Evolutionary conservation across 30 jellyfish, hydroid and myxozoan genomes (phyloP).

Genomic region (Chironex yamaguchii): DNA sequence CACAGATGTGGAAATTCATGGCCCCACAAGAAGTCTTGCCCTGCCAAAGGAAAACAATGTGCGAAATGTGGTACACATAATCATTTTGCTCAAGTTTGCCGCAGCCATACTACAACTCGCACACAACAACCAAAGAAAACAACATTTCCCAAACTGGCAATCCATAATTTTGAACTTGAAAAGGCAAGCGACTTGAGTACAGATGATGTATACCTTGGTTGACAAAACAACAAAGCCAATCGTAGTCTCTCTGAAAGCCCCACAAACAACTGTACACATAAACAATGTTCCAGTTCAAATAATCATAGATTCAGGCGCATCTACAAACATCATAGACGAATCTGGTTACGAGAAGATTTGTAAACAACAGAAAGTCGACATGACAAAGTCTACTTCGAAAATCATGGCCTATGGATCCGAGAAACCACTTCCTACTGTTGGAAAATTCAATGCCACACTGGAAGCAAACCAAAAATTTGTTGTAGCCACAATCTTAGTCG

Average conservation of each 20-base stretch:
- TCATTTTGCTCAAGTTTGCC: slow-evolving; percentile 46
- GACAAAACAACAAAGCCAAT: background rate
- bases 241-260: background rate
- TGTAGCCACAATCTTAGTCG: background rate
- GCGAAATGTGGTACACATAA: slow-evolving; percentile 14
- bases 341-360: slow-evolving; percentile 6
- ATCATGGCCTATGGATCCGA: slow-evolving; percentile 23
- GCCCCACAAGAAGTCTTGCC: slow-evolving; percentile 12
- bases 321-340: slow-evolving; percentile 27
- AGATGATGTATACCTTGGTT: slow-evolving; percentile 14
- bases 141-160: background rate
- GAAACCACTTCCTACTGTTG: slow-evolving; percentile 10
- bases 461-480: background rate
- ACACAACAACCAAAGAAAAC: no score
- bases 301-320: slow-evolving; percentile 30
- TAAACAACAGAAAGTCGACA: background rate
- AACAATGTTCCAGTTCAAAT: slow-evolving; percentile 11
- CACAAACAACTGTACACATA: background rate
- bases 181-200: background rate
- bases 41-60: slow-evolving; percentile 19
- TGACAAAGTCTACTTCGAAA: background rate
- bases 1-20: slow-evolving; percentile 27
- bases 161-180: background rate
- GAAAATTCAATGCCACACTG: slow-evolving; percentile 10
- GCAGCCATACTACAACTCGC: background rate